Evolutionary conservation across 2,888 invertebrate genomes (phyloP), one percentile per base, ranked within the genome.

Genomic region (Acleris sparsana): DNA sequence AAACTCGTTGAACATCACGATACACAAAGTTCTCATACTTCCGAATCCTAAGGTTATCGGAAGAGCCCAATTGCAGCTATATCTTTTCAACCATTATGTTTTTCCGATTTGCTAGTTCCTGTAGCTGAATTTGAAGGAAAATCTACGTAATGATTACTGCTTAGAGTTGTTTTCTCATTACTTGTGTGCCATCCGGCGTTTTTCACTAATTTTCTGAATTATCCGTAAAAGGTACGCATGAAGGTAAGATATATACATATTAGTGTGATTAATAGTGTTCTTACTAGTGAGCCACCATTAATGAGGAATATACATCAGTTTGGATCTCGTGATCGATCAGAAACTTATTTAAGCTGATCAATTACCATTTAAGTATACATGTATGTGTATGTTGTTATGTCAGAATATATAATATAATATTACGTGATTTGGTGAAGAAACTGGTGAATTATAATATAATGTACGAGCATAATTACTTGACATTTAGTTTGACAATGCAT

Each of bases 51-150:
- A 91, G 91, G 91, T 72, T 88, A 79, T 79, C 88, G 92, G 92
- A 92, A 86, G 85, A 80, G 69, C 76, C 78, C 86, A 80, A 90
- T 90, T 87, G 85, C 72, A 87, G 82, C 43, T 84, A 74, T 80
- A 86, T 87, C 84, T 83, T 84, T 87, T 82, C 78, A 83, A 78
- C 83, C 76, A 90, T 90, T 91, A 91, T 86, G 81, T 83, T 80
- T 76, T 80, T 89, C 87, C 86, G 88, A 89, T 91, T 86, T 78
- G 82, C 79, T 74, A 39, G 79, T 88, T 87, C 87, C 85, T 84
- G 80, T 78, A 79, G 78, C 79, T 79, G 79, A 13, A 22, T 59
- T 57, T 29, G 13, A 18, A 49, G 39, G 43, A 52, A 39, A 58
- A 20, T 1, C 6, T 55, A 18, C 18, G 29, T 20, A 18, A 57